Evolutionary conservation across 2,888 invertebrate species (phyloP), one percentile per base, ranked within the genome.

Genomic region (Dicranocentrus wangi): DNA sequence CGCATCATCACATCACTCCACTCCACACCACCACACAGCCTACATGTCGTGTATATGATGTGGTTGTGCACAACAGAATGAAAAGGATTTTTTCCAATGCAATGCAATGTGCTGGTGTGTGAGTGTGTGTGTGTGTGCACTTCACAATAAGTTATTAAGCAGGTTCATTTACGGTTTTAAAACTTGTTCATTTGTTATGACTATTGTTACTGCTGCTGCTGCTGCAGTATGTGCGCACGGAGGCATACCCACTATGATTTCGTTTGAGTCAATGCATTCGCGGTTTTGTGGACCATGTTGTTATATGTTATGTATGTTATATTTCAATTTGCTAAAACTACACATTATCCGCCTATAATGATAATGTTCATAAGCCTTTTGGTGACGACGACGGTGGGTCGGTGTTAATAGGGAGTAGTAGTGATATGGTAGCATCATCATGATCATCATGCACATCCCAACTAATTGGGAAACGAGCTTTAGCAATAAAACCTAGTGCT

Each of bases 141-240:
- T 39, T 58, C 21, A 28, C 61, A 69, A 65, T 75, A 80, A 81
- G 81, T 83, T 79, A 82, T 80, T 81, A 58, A 79, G 81, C 82
- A 82, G 82, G 83, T 83, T 78, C 72, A 73, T 72, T 68, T 76
- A 76, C 66, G 58, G 66, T 68, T 58, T n/a, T n/a, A n/a, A 43
- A 15, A 19, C 42, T 72, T 27, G 15, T 19, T 65, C 21, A 65
- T 42, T 25, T 58, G 27, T 15, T 23, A n/a, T n/a, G 1, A 25
- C 27, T 61, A 61, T 28, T 32, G 19, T 19, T 39, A 32, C 61
- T 3, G 32, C 32, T 17, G 3, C 25, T 8, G 39, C n/a, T n/a
- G 47, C 55, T 55, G 55, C 19, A 23, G 55, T 10, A 55, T 7
- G 39, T 13, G 13, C 39, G 13, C 39, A 39, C 39, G 39, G 39